phyloP scores from a whole-genome alignment of 2,113 vertebrate species.

The Pluvialis apricaria region DNA sequence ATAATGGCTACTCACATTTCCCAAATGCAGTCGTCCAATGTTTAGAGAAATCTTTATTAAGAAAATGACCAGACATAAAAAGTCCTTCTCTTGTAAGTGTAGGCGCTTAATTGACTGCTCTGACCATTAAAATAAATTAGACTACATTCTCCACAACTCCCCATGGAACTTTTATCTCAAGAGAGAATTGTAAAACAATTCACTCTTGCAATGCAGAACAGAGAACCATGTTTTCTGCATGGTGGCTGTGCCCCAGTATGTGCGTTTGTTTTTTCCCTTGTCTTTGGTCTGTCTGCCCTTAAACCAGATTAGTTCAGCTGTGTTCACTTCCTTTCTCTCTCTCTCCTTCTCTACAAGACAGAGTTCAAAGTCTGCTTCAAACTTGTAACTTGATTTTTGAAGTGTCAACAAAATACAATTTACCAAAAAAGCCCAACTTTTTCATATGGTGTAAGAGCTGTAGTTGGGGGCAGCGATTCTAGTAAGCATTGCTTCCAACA shows the following conservation, averaged over 20 bases:
- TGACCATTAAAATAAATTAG: constrained; percentile 66
- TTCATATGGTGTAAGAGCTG: not conserved
- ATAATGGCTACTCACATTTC: constrained; percentile 16
- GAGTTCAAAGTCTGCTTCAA: not conserved
- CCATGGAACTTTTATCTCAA: constrained; percentile 49
- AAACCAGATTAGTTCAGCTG: not conserved
- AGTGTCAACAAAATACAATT: not conserved
- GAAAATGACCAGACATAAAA: constrained; percentile 54
- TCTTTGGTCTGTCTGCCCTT: not conserved
- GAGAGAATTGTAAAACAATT: constrained; percentile 45
- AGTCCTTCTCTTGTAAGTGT: constrained; percentile 18
- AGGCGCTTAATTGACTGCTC: constrained; percentile 54
- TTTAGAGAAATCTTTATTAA: constrained; percentile 45
- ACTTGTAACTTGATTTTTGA: not conserved
- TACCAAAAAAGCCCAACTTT: not conserved
- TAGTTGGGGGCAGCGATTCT: not conserved
- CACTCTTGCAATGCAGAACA: not conserved
- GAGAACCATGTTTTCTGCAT: not conserved
- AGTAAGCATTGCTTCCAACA: not conserved
- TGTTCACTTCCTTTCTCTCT: not conserved
- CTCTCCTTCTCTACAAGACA: not conserved
- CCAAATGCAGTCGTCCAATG: not conserved
- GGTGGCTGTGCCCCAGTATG: not conserved
- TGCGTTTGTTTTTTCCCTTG: not conserved
- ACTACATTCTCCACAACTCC: constrained; percentile 42